Percentiles rank a stretch among this genome's conserved stretches.
phyloP scores from a whole-genome alignment of 2,113 vertebrate genomes.

The Semnopithecus entellus region DNA sequence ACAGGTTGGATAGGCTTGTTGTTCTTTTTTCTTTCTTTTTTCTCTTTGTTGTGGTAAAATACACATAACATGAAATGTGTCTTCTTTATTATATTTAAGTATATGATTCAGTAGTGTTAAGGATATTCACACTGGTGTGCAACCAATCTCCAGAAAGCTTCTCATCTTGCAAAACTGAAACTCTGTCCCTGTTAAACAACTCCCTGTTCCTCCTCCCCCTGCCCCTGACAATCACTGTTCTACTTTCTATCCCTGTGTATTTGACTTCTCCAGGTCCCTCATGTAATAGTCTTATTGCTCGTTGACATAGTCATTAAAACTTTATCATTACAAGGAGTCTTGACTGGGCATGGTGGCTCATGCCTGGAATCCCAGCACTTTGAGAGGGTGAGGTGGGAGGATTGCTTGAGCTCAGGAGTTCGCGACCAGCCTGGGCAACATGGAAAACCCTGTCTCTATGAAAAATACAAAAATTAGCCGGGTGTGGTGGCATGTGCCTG shows the following conservation, averaged over 20 bases:
- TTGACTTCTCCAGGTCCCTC: background rate
- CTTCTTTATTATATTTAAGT: background rate
- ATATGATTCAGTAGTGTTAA: background rate
- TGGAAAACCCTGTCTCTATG: too few relatives aligned
- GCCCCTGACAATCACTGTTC: background rate
- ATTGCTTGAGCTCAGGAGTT: too few relatives aligned
- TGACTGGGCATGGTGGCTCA: too few relatives aligned
- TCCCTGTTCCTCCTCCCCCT: accelerated
- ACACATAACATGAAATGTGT: background rate
- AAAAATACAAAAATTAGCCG: too few relatives aligned
- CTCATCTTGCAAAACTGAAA: background rate
- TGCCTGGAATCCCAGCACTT: too few relatives aligned
- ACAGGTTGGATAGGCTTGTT: background rate
- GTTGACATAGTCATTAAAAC: background rate
- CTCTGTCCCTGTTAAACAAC: background rate
- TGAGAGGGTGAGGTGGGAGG: too few relatives aligned
- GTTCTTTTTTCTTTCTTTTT: background rate
- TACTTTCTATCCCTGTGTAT: background rate
- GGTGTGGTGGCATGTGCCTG: too few relatives aligned
- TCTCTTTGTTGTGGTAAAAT: background rate
- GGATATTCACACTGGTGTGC: background rate
- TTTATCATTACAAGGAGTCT: background rate
- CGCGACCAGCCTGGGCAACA: too few relatives aligned
- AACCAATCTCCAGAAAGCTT: background rate
- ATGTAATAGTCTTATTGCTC: background rate